Evolutionary conservation across 2,888 invertebrate species (phyloP), one percentile per base, ranked within the genome.

Genomic region (Sinhomidia bicolor): DNA sequence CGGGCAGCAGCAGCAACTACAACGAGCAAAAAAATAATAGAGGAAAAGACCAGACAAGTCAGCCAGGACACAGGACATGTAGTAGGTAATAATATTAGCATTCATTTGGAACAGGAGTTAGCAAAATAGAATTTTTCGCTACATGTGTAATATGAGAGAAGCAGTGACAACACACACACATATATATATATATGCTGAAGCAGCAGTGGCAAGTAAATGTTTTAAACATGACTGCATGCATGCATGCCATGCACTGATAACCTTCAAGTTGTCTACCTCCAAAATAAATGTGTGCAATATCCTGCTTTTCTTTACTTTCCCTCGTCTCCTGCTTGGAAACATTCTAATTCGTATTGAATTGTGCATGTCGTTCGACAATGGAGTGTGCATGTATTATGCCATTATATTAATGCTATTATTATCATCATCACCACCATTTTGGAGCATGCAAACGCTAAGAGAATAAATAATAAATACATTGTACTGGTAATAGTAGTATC

Each of bases 231-330:
- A 17, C n/a, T n/a, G n/a, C n/a, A 51, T 51, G 41, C 41, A 41
- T 41, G 51, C 51, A 51, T 51, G 51, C 51, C n/a, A 51, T 51
- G 51, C 51, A 51, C 51, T n/a, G 51, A 51, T 51, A 51, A 51
- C 51, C 51, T 51, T 51, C 51, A 51, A 17, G 51, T 51, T 51
- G 51, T 51, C 51, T 51, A 17, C 47, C 47, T 47, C 47, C 51
- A 51, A 51, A 51, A 51, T n/a, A 51, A 51, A 51, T 51, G 17
- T 17, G n/a, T 51, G 4, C 9, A 41, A 41, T 41, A 41, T 51
- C 12, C n/a, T 7, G 51, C 12, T 9, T 9, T 51, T 5, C 51
- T n/a, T 51, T 51, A 17, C n/a, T 17, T n/a, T 51, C 51, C n/a
- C 51, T 51, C 17, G 51, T n/a, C n/a, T n/a, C 51, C 51, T 51